Evolutionary conservation across 2,113 vertebrate species (phyloP).

Genomic region (Oreotrochilus melanogaster): DNA sequence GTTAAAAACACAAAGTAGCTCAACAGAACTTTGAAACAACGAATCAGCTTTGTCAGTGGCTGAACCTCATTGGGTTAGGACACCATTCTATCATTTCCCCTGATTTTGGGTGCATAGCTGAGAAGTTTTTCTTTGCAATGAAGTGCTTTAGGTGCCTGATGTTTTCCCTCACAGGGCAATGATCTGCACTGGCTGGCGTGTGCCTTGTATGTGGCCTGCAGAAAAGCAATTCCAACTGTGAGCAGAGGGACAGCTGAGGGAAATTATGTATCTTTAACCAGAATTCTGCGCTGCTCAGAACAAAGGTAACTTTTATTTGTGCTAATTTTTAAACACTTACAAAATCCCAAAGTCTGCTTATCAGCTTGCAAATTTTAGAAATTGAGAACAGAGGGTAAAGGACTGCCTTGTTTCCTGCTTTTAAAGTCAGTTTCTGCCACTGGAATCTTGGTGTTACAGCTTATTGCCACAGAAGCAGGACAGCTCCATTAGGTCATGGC

Average conservation of each 20-base stretch:
- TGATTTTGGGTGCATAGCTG: accelerated
- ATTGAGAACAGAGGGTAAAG: not conserved
- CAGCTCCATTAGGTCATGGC: not conserved
- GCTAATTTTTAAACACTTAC: not conserved
- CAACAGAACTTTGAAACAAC: not conserved
- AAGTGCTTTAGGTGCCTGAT: not conserved
- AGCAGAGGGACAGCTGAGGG: constrained; percentile 90
- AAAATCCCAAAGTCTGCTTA: not conserved
- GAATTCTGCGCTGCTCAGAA: constrained; percentile 89
- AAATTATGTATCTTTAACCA: constrained; percentile 93
- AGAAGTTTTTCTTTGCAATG: not conserved
- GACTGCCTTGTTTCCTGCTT: not conserved
- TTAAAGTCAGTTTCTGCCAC: not conserved
- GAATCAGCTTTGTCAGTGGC: accelerated
- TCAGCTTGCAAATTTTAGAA: not conserved
- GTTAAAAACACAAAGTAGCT: not conserved
- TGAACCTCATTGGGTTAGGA: accelerated
- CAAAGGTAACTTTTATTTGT: constrained; percentile 83
- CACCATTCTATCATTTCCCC: not conserved
- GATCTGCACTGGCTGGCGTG: constrained; percentile 94
- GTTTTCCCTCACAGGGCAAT: constrained; percentile 84
- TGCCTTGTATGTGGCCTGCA: constrained; percentile 92
- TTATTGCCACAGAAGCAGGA: not conserved
- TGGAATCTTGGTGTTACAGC: not conserved
- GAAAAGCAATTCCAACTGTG: constrained; percentile 90